Evolutionary conservation across 2,888 invertebrate genomes (phyloP).

Genomic region (Pammene aurita): DNA sequence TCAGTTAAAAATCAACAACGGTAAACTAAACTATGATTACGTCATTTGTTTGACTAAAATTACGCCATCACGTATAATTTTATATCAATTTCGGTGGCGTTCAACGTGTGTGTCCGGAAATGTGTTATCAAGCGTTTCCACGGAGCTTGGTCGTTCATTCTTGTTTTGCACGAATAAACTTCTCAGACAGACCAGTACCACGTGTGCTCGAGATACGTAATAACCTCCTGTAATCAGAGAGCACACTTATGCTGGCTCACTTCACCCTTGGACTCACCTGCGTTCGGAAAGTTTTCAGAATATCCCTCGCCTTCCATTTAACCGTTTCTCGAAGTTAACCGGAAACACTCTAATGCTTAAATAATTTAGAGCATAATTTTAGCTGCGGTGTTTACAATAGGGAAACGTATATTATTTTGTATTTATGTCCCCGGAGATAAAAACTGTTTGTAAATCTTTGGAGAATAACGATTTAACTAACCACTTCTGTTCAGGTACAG

Average conservation of each 20-base stretch:
- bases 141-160: constrained; percentile 46
- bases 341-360: constrained; percentile 63
- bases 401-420: constrained; percentile 18
- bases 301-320: constrained; percentile 52
- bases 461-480: neutral
- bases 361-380: constrained; percentile 60
- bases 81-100: constrained; percentile 46
- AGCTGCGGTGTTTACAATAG: constrained; percentile 34
- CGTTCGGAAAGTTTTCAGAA: neutral
- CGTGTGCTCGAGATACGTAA: neutral
- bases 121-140: constrained; percentile 52
- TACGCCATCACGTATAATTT: constrained; percentile 49
- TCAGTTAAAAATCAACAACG: constrained; percentile 29
- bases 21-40: constrained; percentile 36
- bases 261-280: too few relatives aligned
- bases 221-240: too few relatives aligned
- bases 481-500: neutral
- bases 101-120: constrained; percentile 72
- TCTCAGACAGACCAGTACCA: neutral
- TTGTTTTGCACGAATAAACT: neutral
- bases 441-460: constrained; percentile 8
- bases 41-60: constrained; percentile 39
- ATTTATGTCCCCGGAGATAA: neutral
- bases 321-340: constrained; percentile 47
- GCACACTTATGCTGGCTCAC: too few relatives aligned